Conservation (phyloP, 37 sponge, comb jelly and placozoan genomes). For the Spongilla lacustris region DNA sequence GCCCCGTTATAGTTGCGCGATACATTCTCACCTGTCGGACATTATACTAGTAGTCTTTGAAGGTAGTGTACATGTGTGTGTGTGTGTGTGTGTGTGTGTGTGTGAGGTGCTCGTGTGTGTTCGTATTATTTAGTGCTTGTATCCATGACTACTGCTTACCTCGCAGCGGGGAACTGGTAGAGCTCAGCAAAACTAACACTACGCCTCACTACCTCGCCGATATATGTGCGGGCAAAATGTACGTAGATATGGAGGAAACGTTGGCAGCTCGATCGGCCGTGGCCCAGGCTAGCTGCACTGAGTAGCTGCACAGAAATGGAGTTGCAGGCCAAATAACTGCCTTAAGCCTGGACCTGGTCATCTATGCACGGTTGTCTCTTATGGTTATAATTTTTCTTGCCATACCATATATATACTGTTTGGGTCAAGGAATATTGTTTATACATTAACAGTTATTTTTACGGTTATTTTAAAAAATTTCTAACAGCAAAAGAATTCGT, state of each 20-base stretch:
- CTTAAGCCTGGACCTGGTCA: not conserved
- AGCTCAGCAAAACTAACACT: not conserved
- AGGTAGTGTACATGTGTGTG: not conserved
- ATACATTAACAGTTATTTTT: too few relatives aligned
- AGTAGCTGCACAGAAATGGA: not conserved
- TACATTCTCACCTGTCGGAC: not conserved
- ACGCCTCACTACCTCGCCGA: not conserved
- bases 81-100: not conserved
- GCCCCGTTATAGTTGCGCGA: not conserved
- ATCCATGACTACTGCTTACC: not conserved
- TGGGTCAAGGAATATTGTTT: not conserved
- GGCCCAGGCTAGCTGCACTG: not conserved
- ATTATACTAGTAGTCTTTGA: too few relatives aligned
- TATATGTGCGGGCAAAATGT: not conserved
- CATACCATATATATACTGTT: not conserved
- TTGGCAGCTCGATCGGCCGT: not conserved
- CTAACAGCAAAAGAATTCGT: too few relatives aligned
- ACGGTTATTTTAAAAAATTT: too few relatives aligned
- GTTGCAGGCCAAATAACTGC: not conserved
- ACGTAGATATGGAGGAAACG: not conserved
- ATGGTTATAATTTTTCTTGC: too few relatives aligned
- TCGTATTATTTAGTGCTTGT: not conserved
- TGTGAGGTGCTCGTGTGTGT: not conserved
- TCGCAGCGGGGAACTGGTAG: not conserved
- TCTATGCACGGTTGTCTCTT: not conserved